phyloP scores from a whole-genome alignment of 2,113 vertebrate species.

The Lycaon pictus region DNA sequence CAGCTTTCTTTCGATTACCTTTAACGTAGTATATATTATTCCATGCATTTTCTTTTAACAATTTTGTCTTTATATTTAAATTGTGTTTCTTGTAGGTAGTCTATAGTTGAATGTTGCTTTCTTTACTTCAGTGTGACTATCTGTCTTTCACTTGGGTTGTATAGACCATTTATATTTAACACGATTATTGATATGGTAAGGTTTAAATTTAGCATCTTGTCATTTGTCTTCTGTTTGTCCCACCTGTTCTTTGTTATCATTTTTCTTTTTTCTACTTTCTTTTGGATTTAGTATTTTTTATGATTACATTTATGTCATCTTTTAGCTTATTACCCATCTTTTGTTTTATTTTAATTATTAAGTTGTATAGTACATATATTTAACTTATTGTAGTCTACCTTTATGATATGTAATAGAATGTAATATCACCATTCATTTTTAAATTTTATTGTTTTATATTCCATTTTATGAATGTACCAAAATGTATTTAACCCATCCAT shows the following conservation, averaged over 20 bases:
- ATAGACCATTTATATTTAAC: conserved; percentile 36
- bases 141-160: conserved; percentile 23
- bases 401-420: conserved; percentile 35
- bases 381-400: neutral
- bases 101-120: neutral
- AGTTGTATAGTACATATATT: neutral
- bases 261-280: conserved; percentile 31
- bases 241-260: neutral
- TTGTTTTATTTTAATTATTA: neutral
- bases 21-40: neutral
- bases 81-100: neutral
- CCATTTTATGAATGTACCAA: neutral
- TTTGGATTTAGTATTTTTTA: conserved; percentile 38
- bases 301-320: conserved; percentile 20
- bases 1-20: conserved; percentile 34
- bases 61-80: conserved; percentile 58
- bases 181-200: conserved; percentile 1
- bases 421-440: conserved; percentile 23
- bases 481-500: neutral
- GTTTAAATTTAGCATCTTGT: conserved; percentile 41
- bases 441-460: conserved; percentile 28
- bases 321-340: conserved; percentile 7
- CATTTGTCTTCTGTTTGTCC: conserved; percentile 9
- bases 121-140: neutral
- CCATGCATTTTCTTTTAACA: neutral